Conservation (phyloP, 1,140 invertebrate species). For the Drosophila burlai region DNA sequence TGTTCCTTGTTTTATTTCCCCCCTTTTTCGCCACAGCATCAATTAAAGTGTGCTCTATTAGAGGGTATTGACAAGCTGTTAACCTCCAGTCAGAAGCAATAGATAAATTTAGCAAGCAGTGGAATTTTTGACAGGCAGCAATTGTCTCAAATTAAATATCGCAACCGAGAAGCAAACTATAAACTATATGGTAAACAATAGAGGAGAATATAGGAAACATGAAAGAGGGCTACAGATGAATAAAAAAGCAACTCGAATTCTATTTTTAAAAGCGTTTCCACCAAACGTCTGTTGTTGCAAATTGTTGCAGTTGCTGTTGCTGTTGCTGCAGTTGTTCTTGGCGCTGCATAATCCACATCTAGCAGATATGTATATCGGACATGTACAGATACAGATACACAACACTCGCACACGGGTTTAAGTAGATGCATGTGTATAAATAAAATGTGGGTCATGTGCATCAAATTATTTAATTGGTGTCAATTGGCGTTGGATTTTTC, state of each 20-base stretch:
- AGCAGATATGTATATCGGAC: conserved; percentile 3
- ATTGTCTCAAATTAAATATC: conserved; percentile 18
- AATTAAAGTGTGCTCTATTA: neutral
- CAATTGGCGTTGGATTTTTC: conserved; percentile 68
- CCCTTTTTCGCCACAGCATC: neutral
- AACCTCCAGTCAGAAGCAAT: conserved; percentile 20
- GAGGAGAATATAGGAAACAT: conserved; percentile 4
- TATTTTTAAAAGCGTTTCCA: conserved; percentile 45
- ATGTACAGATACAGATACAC: neutral
- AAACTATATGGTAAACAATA: conserved; percentile 1
- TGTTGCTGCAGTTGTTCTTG: conserved; percentile 39
- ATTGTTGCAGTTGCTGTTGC: conserved; percentile 2
- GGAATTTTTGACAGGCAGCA: conserved; percentile 10
- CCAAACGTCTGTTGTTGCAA: conserved; percentile 17
- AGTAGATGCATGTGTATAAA: conserved; percentile 60
- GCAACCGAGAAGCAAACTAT: conserved; percentile 3
- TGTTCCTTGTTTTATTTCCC: too few relatives aligned
- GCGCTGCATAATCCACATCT: conserved; percentile 30
- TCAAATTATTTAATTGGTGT: conserved; percentile 84
- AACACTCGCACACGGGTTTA: neutral
- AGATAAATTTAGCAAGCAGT: conserved; percentile 25
- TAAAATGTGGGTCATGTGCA: conserved; percentile 83
- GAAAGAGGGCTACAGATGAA: conserved; percentile 2
- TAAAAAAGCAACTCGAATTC: conserved; percentile 14
- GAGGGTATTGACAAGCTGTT: conserved; percentile 37